A percentile compares a stretch with the other conserved stretches of the same genome.
Conservation (phyloP, 2,797 vertebrate genomes). For the Argentina silus region DNA sequence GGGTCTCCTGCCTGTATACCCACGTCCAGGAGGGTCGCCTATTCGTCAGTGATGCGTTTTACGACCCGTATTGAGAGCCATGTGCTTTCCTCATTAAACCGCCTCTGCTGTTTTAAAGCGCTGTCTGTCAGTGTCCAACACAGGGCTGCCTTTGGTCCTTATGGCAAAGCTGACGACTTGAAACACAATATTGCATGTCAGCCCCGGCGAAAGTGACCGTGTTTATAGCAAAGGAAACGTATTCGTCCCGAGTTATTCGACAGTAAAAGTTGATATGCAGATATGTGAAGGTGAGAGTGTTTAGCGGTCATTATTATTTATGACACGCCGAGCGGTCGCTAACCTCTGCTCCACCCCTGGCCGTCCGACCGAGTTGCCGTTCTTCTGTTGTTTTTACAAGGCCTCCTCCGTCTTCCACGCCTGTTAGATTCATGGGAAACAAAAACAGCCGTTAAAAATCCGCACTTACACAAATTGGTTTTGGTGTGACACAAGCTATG, state of each 20-base stretch:
- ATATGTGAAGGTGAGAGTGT: conserved; percentile 26
- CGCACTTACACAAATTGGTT: not conserved
- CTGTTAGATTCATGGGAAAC: not conserved
- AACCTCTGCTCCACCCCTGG: conserved; percentile 38
- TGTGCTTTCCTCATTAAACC: conserved; percentile 48
- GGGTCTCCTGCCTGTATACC: conserved; percentile 3
- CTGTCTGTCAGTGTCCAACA: not conserved
- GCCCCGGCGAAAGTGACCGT: not conserved
- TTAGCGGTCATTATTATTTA: conserved; percentile 51
- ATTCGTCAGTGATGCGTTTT: conserved; percentile 27
- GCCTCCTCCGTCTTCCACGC: not conserved
- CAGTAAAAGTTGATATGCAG: conserved; percentile 44
- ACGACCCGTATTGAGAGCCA: conserved; percentile 22
- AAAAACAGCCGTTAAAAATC: not conserved
- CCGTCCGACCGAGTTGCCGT: conserved; percentile 24
- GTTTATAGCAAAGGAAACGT: conserved; percentile 29
- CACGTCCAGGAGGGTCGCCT: not conserved
- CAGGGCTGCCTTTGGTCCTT: not conserved
- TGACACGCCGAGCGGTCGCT: conserved; percentile 28
- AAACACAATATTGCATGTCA: not conserved
- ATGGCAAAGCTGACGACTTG: not conserved
- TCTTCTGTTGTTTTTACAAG: not conserved
- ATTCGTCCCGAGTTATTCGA: conserved; percentile 17
- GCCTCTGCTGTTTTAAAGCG: conserved; percentile 37
- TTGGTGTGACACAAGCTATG: not conserved